phyloP scores from a whole-genome alignment of 1,140 invertebrate species.

The Leptinotarsa lineolata region DNA sequence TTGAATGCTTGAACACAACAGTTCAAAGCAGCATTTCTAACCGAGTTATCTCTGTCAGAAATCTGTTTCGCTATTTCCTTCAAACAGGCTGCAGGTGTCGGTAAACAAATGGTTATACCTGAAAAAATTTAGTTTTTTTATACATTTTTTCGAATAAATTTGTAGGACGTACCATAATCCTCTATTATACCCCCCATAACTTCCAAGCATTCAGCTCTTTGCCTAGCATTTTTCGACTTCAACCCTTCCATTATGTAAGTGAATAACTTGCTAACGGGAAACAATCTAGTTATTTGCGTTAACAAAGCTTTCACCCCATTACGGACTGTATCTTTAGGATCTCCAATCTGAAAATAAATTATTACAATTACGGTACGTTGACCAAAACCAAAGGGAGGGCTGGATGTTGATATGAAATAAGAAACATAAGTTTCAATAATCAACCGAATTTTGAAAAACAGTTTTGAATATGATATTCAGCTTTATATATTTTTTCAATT shows the following conservation, averaged over 20 bases:
- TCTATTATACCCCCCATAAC: constrained; percentile 87
- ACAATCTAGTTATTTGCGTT: constrained; percentile 82
- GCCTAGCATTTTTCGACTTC: constrained; percentile 95
- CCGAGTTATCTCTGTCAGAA: constrained; percentile 93
- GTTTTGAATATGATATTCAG: too few relatives aligned
- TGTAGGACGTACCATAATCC: constrained; percentile 70
- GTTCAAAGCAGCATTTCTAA: constrained; percentile 93
- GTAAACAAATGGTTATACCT: constrained; percentile 73
- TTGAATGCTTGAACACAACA: constrained; percentile 90
- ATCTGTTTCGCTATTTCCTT: constrained; percentile 95
- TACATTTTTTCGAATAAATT: constrained; percentile 86
- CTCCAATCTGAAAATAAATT: constrained; percentile 73
- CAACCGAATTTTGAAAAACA: too few relatives aligned
- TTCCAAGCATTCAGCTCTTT: constrained; percentile 93
- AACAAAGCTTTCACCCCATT: constrained; percentile 86
- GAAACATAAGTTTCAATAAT: too few relatives aligned
- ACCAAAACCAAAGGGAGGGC: too few relatives aligned
- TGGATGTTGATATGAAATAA: too few relatives aligned
- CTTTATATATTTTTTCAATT: too few relatives aligned
- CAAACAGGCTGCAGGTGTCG: constrained; percentile 74
- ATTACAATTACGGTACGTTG: too few relatives aligned
- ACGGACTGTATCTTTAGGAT: constrained; percentile 93
- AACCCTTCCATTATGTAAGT: constrained; percentile 89
- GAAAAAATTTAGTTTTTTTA: constrained; percentile 81
- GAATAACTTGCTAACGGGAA: constrained; percentile 89